These are phyloP conservation scores for Muricea muricata DNA, from an alignment of 92 coral and sea anemone genomes.

Conservation along the genomic window DNA sequence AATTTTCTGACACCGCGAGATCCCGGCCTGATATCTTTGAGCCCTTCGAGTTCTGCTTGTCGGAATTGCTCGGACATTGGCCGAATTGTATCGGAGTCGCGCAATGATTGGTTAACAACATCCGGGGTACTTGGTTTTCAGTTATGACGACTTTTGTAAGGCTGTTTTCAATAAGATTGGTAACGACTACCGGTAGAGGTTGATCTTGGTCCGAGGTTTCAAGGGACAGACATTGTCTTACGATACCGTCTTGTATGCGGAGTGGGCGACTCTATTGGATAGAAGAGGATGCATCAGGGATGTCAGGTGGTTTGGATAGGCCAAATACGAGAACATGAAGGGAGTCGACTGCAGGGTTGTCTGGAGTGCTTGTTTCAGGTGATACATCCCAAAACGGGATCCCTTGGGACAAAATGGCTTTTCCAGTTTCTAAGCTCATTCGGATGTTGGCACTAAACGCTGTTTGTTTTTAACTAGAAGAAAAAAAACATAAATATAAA, in stretches of 20 bases:
- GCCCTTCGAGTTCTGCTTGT: slow-evolving; percentile 73
- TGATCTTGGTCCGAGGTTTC: slow-evolving; percentile 54
- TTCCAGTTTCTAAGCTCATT: slow-evolving; percentile 35
- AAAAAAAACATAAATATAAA: background rate
- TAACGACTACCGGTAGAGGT: slow-evolving; percentile 78
- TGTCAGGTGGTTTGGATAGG: background rate
- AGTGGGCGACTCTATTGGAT: slow-evolving; percentile 78
- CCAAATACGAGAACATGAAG: slow-evolving; percentile 19
- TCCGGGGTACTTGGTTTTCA: slow-evolving; percentile 81
- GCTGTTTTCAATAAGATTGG: slow-evolving; percentile 70
- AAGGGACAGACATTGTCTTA: slow-evolving; percentile 76
- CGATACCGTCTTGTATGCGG: slow-evolving; percentile 69
- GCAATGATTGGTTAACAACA: slow-evolving; percentile 78
- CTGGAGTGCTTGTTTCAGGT: background rate
- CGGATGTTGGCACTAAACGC: slow-evolving; percentile 48
- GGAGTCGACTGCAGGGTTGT: background rate
- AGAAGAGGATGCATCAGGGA: background rate
- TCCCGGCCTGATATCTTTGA: slow-evolving; percentile 62
- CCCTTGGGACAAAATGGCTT: slow-evolving; percentile 1
- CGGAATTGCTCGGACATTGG: slow-evolving; percentile 83
- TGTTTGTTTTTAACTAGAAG: slow-evolving; percentile 10
- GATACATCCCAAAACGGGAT: slow-evolving; percentile 14
- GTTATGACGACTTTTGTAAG: slow-evolving; percentile 78
- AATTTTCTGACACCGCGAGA: slow-evolving; percentile 84
- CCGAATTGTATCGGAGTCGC: slow-evolving; percentile 91